Base-by-base conservation (phyloP, 2,113 vertebrate genomes). In the Sebastes fasciatus region DNA sequence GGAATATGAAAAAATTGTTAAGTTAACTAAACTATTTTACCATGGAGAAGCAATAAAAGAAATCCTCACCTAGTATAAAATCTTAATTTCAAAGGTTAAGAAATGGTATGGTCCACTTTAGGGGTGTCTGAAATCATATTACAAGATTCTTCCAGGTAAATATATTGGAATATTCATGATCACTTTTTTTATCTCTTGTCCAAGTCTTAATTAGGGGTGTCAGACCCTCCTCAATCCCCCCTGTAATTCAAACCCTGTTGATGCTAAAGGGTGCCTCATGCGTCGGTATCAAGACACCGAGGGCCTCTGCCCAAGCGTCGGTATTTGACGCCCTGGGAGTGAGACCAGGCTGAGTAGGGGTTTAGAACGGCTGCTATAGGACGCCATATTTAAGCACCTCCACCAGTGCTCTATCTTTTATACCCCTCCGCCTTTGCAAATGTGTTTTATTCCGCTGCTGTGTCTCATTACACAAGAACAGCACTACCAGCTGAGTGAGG, bases 401-500 rank as follows among this genome's bases (percentile, higher is more conserved):
- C 80, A 77, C 72, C 60, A 13, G 55, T 54, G 77, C 86, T 21
- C 43, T 14, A 23, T 58, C 58, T 77, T 78, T 79, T 72, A 82
- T 49, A 69, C 78, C 64, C 71, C 49, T 43, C 66, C 2, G 54
- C 63, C 80, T 86, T 80, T 85, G 84, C 84, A 83, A 90, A 88
- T 78, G 62, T 82, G 80, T 80, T 92, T 88, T 88, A 90, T 86
- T 88, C 86, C 77, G 78, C 80, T 69, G 77, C 86, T 82, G 80
- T 86, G 88, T 89, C 87, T 91, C 92, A 91, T 92, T 91, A 92
- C 88, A 90, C 81, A 77, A 86, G 74, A 92, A 88, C 89, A 91
- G 86, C 87, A 83, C 88, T 70, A 89, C 74, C 89, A 90, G 92
- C 91, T 88, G 89, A 92, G 84, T 54, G 83, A 88, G 92, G 89